phyloP scores from a whole-genome alignment of 2,797 vertebrate species.

The Gymnodraco acuticeps region DNA sequence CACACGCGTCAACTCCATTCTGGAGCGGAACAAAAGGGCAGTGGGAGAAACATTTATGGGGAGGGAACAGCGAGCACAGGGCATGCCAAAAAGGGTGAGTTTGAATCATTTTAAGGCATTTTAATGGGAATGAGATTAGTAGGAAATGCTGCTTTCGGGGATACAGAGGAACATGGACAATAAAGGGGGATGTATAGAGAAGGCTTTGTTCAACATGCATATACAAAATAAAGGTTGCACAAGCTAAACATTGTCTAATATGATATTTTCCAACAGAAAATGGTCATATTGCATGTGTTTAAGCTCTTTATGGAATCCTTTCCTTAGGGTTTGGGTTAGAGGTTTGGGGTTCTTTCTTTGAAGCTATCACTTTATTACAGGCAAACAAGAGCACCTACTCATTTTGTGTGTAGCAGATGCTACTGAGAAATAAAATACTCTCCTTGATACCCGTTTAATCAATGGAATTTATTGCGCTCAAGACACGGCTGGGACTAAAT shows the following conservation, averaged over 20 bases:
- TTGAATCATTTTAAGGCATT: slow-evolving; percentile 36
- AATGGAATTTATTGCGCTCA: slow-evolving; percentile 1
- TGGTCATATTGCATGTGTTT: no score
- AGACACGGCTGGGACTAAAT: slow-evolving; percentile 31
- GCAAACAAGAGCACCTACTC: neutral
- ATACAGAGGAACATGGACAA: neutral
- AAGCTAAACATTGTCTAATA: slow-evolving; percentile 1
- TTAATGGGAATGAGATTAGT: slow-evolving; percentile 10
- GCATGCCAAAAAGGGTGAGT: slow-evolving; percentile 56
- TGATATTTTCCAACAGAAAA: no score
- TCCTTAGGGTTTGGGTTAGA: neutral
- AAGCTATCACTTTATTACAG: neutral
- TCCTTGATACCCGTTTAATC: slow-evolving; percentile 10
- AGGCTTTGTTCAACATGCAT: neutral
- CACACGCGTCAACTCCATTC: slow-evolving; percentile 80
- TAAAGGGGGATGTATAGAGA: neutral
- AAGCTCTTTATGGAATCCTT: neutral
- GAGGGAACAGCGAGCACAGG: slow-evolving; percentile 59
- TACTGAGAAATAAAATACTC: neutral
- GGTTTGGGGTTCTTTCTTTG: neutral
- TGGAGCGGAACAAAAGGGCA: slow-evolving; percentile 76
- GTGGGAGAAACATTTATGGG: slow-evolving; percentile 74
- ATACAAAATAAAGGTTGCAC: neutral
- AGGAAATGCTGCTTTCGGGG: slow-evolving; percentile 16
- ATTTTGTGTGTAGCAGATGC: neutral